Percentiles rank a stretch among this genome's conserved stretches.
phyloP scores from a whole-genome alignment of 2,797 vertebrate species.

The Acanthiza pusilla region DNA sequence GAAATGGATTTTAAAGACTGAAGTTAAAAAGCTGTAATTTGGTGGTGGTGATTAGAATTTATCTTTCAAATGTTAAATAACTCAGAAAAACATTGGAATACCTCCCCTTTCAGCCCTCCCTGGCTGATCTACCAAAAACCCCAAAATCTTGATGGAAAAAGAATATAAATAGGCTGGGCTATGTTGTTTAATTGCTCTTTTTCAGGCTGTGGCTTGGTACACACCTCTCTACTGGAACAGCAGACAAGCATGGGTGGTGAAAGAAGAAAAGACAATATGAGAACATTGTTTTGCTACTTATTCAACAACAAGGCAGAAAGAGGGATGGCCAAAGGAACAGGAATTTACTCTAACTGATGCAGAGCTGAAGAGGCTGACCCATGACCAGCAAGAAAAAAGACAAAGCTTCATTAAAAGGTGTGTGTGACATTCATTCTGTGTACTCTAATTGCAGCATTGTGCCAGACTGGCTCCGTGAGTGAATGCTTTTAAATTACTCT shows the following conservation, averaged over 20 bases:
- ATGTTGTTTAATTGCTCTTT: background rate
- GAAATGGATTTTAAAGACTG: background rate
- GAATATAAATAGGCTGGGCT: background rate
- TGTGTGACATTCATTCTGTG: background rate
- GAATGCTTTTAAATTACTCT: background rate
- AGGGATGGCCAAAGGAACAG: background rate
- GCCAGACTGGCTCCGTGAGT: background rate
- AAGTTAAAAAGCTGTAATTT: background rate
- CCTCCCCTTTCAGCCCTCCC: background rate
- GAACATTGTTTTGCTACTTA: background rate
- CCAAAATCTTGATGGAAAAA: background rate
- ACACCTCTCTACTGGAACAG: constrained; percentile 32
- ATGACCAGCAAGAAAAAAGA: background rate
- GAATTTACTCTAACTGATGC: background rate
- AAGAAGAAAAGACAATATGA: constrained; percentile 2
- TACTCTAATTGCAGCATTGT: background rate
- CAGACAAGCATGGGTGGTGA: constrained; percentile 17
- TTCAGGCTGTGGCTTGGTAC: constrained; percentile 67
- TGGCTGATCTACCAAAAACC: background rate
- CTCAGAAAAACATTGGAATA: background rate
- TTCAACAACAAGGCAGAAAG: background rate
- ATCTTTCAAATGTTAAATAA: background rate
- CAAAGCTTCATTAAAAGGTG: constrained; percentile 56
- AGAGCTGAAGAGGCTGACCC: background rate
- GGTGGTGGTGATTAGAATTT: background rate